phyloP scores from a whole-genome alignment of 1,140 invertebrate genomes.

The Gonatopus flavifemur region DNA sequence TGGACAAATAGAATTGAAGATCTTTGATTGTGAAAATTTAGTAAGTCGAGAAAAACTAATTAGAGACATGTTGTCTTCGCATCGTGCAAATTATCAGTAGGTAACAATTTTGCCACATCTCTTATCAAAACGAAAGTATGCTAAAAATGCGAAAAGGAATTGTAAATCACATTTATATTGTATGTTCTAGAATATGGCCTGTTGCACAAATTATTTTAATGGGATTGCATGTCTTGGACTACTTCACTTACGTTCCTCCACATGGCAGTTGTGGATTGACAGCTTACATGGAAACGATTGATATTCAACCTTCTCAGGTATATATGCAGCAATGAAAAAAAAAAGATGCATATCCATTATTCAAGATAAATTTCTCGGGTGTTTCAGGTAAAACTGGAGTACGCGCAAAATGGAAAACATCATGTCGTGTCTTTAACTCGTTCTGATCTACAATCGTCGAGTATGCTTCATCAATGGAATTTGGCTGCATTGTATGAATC shows the following conservation, averaged over 20 bases:
- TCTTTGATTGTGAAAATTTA: constrained; percentile 55
- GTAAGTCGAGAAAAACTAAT: constrained; percentile 46
- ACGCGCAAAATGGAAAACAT: constrained; percentile 36
- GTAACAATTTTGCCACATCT: constrained; percentile 19
- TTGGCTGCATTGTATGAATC: constrained; percentile 44
- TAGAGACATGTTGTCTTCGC: constrained; percentile 51
- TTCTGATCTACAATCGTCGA: constrained; percentile 30
- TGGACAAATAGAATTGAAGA: constrained; percentile 47
- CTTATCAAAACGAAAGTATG: too few relatives aligned
- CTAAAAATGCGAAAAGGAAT: constrained; percentile 7
- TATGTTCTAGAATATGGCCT: constrained; percentile 47
- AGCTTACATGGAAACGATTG: constrained; percentile 42
- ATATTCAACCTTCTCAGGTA: constrained; percentile 41
- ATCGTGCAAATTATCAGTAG: constrained; percentile 58
- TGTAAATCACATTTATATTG: constrained; percentile 8
- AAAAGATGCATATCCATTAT: too few relatives aligned
- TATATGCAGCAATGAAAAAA: neutral
- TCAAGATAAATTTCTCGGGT: too few relatives aligned
- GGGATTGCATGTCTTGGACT: constrained; percentile 56
- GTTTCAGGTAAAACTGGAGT: constrained; percentile 50
- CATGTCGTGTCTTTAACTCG: constrained; percentile 44
- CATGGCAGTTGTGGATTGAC: constrained; percentile 54
- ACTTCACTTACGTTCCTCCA: constrained; percentile 56
- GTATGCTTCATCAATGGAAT: constrained; percentile 50
- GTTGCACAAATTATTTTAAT: constrained; percentile 50